Evolutionary conservation across 2,888 invertebrate genomes (phyloP), one percentile per base, ranked within the genome.

Genomic region (Yponomeuta plumbellus): DNA sequence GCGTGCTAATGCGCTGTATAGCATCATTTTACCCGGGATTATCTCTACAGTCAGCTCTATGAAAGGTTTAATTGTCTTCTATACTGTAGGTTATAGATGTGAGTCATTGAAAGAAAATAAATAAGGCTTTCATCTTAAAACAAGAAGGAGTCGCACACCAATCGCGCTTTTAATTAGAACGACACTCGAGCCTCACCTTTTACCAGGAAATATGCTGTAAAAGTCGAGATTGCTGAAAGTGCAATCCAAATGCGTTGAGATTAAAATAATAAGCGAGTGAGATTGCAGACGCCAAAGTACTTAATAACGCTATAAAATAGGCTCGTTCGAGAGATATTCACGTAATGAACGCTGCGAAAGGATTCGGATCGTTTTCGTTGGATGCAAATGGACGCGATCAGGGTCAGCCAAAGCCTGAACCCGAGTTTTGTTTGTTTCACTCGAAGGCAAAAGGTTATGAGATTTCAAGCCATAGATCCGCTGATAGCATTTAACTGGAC

Each of bases 391-490:
- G 69, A 71, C 77, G 71, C 72, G 71, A 66, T 61, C 66, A 68
- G 71, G 77, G 76, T 75, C 76, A 79, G 72, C 73, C 67, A 70
- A 68, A 65, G 63, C 10, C 56, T 56, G 65, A 69, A 67, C 70
- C 70, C 68, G 71, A 70, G 70, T 77, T 81, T 74, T 76, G 76
- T 78, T 79, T 76, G 76, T 81, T 85, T 82, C 78, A 80, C 83
- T 85, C 81, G 77, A 80, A 86, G 83, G 84, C 86, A 87, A 87
- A 86, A 88, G 86, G 86, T 89, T 88, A 88, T 79, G 80, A 87
- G 87, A 88, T 88, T 85, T 86, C 81, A 81, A 86, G 82, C 87
- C 83, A 84, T 83, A 88, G 87, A 88, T 88, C 83, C 75, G 78
- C 84, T 83, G 88, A 88, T 89, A 88, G 84, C 85, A 84, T 88